Base-by-base conservation (phyloP, 2,113 vertebrate genomes). In the Hirundichthys speculiger region DNA sequence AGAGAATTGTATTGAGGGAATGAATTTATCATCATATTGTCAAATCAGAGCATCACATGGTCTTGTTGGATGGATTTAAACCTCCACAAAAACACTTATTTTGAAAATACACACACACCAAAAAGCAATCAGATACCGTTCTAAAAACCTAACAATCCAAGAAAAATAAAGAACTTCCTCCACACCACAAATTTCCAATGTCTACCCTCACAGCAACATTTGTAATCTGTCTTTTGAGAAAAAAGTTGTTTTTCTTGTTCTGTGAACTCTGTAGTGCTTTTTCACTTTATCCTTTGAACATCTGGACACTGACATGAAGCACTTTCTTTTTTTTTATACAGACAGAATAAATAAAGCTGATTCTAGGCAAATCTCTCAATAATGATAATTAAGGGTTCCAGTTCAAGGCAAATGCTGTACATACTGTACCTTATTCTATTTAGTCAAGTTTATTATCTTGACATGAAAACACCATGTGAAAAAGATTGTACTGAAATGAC, bases 21-120 rank as follows among this genome's bases (percentile, higher is more conserved):
- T 73, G 13, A 69, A 80, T 82, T 55, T 4, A 75, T 78, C 70
- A 76, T 62, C 15, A 63, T 75, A 27, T 70, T 39, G 49, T 75
- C 58, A 80, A 67, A 67, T 75, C 63, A 64, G 50, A 64, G 34
- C 60, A 73, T 21, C 9, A 21, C 66, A 69, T 54, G 62, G 53
- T n/a, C 21, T 49, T 13, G 1, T 12, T 63, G 40, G 52, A 77
- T 13, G 68, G 25, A 48, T 59, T 63, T 43, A 22, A 79, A 49
- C 43, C 20, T 63, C n/a, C 41, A 70, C 24, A 55, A 38, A 60
- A 60, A 48, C 43, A 78, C 58, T 63, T 62, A 69, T 30, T 47
- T 53, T 58, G 30, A 25, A 47, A 51, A 34, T 52, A 52, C 27
- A 57, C 13, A 57, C 13, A 6, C 18, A 27, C 39, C 45, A 34